Base-by-base conservation (phyloP, 2,888 invertebrate genomes). In the Zele albiditarsus region DNA sequence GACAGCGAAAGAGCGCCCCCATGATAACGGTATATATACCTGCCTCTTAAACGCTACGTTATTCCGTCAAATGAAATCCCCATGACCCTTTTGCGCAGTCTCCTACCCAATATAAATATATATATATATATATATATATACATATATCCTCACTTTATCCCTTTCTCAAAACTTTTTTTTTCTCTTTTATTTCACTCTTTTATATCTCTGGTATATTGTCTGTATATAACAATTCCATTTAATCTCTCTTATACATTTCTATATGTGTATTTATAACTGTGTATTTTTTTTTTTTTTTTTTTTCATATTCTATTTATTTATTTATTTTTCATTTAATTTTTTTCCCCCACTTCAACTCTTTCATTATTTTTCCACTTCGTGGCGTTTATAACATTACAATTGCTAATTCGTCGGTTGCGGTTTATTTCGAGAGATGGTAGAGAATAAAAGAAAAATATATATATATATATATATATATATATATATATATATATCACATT, bases 21-120 rank as follows among this genome's bases (percentile, higher is more conserved):
- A 38, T 74, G 83, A 85, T 88, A 88, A 88, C 88, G 88, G 88
- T 87, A 88, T 53, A 53, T 53, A 20, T 53, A 53, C 53, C 86
- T 79, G 82, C 83, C 84, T 87, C 85, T 87, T 86, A 87, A 88
- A 87, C 84, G 87, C 86, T 83, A 83, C 86, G 85, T 88, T 87
- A 87, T 88, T 87, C 84, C 87, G 86, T 87, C 88, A 87, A 87
- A 88, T 86, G 85, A 86, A 87, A 88, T 86, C 86, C 85, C 83
- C 86, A 83, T 87, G 86, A 87, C 86, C 88, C 82, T 79, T 80
- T 69, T 73, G 75, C 75, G 74, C 79, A 80, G 82, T 81, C 80
- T 80, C 76, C 81, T 82, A 81, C 75, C 38, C n/a, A n/a, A n/a
- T n/a, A n/a, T n/a, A n/a, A 38, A 38, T 74, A 63, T 75, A 74